These are phyloP conservation scores for Flexamia atlantica DNA, from an alignment of 2,888 invertebrate genomes.

Conservation along the genomic window DNA sequence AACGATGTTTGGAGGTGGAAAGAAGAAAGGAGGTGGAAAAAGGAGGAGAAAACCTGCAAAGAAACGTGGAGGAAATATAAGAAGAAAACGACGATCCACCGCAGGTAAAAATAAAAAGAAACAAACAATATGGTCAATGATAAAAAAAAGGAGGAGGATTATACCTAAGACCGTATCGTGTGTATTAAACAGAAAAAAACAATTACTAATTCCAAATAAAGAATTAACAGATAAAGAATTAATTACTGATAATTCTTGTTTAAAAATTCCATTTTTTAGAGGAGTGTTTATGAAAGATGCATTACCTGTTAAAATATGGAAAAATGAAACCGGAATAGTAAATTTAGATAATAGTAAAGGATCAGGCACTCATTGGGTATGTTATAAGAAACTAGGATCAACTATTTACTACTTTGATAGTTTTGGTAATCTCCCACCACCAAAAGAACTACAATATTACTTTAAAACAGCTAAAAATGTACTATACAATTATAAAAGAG, in stretches of 20 bases:
- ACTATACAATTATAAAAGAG: conserved; percentile 7
- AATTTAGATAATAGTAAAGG: background rate
- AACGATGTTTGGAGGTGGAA: conserved; percentile 67
- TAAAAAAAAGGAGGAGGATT: conserved; percentile 23
- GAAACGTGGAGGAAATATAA: background rate
- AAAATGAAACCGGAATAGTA: conserved; percentile 2
- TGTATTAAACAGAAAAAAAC: conserved; percentile 22
- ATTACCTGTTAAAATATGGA: background rate
- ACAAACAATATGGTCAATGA: conserved; percentile 9
- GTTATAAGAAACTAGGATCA: background rate
- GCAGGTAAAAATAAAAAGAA: background rate
- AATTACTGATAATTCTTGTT: background rate
- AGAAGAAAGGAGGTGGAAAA: background rate
- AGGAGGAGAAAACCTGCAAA: background rate
- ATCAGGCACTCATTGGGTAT: conserved; percentile 18
- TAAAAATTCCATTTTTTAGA: conserved; percentile 42
- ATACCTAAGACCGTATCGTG: conserved; percentile 45
- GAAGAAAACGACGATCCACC: background rate
- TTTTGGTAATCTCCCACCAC: conserved; percentile 45
- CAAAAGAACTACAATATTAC: conserved; percentile 8
- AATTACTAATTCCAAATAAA: background rate
- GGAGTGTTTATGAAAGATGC: conserved; percentile 20
- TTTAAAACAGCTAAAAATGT: background rate
- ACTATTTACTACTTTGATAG: conserved; percentile 48
- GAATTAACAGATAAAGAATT: background rate